Base-by-base conservation (phyloP, 2,113 vertebrate genomes). In the Stomatorhinus ivindoensis region DNA sequence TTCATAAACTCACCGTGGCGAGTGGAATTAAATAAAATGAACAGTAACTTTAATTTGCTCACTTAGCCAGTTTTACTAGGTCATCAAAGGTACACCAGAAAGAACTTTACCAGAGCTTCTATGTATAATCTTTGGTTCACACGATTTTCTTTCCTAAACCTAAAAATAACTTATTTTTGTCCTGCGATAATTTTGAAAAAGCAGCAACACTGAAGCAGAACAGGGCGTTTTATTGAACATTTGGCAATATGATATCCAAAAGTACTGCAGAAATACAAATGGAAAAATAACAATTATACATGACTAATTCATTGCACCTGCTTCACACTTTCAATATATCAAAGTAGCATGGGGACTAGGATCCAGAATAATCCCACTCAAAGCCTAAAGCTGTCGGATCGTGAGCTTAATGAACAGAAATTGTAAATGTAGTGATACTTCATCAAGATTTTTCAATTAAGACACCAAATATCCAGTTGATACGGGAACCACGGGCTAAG, bases 141-240 rank as follows among this genome's bases (percentile, higher is more conserved):
- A 69, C 13, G 61, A 31, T 11, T 31, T 69, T 27, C n/a, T 69
- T 69, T 69, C 61, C 61, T 3, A 65, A 65, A 65, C 61, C 61
- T 27, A 31, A 69, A 27, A 69, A 27, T 27, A 65, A 27, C 58
- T n/a, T 61, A 65, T n/a, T 61, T 61, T n/a, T n/a, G 24, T 27
- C 24, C 58, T n/a, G 24, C 27, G 24, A 65, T 65, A n/a, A 65
- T 7, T 10, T n/a, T n/a, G 9, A 11, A 69, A 31, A 69, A 69
- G 10, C 31, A 27, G 24, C 61, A 69, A 69, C n/a, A 69, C 61
- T 31, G 61, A 69, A 55, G 86, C 65, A 90, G 42, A 80, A 80
- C 73, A 88, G 19, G 17, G 15, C 21, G 3, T 44, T 86, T 87
- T 89, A 90, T 61, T 91, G 51, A 42, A 90, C 88, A 92, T 91